Evolutionary conservation across 2,797 vertebrate genomes (phyloP).

Genomic region (Hydrolagus colliei): DNA sequence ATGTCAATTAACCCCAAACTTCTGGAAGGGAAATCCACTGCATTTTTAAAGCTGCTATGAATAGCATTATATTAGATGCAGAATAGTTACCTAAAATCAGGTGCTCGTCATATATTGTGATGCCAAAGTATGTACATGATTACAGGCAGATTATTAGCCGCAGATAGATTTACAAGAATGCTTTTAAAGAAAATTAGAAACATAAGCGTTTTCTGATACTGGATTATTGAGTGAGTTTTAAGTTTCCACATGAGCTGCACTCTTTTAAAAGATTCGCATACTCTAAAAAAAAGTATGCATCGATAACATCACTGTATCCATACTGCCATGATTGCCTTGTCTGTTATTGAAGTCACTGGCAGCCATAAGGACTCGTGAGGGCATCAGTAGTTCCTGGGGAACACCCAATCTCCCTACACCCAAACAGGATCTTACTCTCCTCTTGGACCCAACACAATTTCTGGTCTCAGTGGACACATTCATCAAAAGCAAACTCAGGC

Average conservation of each 20-base stretch:
- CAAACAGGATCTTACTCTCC: background rate
- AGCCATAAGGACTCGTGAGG: background rate
- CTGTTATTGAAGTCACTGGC: background rate
- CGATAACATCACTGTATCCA: too few species aligned
- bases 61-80: background rate
- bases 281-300: too few species aligned
- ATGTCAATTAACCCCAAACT: background rate
- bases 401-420: background rate
- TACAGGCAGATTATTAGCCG: background rate
- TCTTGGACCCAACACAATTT: background rate
- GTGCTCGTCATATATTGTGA: background rate
- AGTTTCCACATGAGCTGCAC: conserved; percentile 2
- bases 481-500: background rate
- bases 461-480: background rate
- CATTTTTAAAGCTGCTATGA: conserved; percentile 6
- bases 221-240: conserved; percentile 8
- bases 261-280: background rate
- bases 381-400: background rate
- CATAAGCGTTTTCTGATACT: conserved; percentile 17
- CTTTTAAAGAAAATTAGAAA: conserved; percentile 27
- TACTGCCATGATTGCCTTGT: too few species aligned
- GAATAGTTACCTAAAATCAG: conserved; percentile 25
- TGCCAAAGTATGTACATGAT: conserved; percentile 8
- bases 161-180: conserved; percentile 1
- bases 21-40: background rate